Evolutionary conservation across 2,797 vertebrate species (phyloP).

Genomic region (Parotocinclus haroldoi): DNA sequence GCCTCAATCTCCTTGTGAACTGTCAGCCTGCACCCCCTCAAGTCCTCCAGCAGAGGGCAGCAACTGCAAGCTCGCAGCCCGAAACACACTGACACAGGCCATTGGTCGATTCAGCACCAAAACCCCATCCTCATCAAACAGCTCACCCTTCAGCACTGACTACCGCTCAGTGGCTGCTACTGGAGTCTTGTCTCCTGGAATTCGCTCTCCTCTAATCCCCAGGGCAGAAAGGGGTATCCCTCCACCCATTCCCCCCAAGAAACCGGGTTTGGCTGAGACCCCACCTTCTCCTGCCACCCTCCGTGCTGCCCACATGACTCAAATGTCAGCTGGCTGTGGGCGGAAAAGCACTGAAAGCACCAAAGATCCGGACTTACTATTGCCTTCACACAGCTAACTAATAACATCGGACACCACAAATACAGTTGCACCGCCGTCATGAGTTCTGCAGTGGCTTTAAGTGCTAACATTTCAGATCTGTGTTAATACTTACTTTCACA

Average conservation of each 20-base stretch:
- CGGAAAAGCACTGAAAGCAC: constrained; percentile 76
- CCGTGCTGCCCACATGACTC: constrained; percentile 69
- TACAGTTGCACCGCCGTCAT: neutral
- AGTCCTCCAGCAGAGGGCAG: constrained; percentile 71
- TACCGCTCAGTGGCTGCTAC: constrained; percentile 76
- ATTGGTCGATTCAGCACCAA: constrained; percentile 83
- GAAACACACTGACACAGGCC: constrained; percentile 91
- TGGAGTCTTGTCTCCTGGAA: constrained; percentile 74
- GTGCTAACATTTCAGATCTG: neutral
- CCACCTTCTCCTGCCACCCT: constrained; percentile 72
- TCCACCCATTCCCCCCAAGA: constrained; percentile 95
- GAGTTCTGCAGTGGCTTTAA: neutral
- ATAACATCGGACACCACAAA: constrained; percentile 38
- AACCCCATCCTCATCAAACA: constrained; percentile 79
- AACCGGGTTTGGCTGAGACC: constrained; percentile 85
- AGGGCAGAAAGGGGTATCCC: constrained; percentile 88
- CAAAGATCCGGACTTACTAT: constrained; percentile 87
- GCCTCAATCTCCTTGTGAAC: constrained; percentile 54
- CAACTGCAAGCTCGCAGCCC: constrained; percentile 86
- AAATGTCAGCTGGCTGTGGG: constrained; percentile 78
- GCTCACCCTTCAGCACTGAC: constrained; percentile 78
- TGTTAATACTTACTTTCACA: neutral
- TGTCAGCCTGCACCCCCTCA: constrained; percentile 32
- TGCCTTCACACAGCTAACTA: constrained; percentile 83
- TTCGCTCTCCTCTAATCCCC: constrained; percentile 84